Evolutionary conservation across 1,140 invertebrate species (phyloP), one percentile per base, ranked within the genome.

Genomic region (Proctacanthus coquilletti): DNA sequence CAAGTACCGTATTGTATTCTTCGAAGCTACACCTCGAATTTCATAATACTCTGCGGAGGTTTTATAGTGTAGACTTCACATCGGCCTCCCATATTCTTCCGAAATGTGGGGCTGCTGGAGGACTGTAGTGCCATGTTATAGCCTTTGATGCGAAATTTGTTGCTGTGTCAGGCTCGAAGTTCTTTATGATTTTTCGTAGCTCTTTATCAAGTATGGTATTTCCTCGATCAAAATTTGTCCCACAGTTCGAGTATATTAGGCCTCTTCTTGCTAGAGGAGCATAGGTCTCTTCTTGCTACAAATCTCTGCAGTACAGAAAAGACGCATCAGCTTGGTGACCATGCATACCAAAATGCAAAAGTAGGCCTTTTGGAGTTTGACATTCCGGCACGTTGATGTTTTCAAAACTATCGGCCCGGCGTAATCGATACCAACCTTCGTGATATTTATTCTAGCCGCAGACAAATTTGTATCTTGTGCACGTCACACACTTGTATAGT

Each of bases 201-300:
- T n/a, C n/a, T n/a, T n/a, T n/a, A n/a, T n/a, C n/a, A n/a, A n/a
- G n/a, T n/a, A n/a, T n/a, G n/a, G n/a, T n/a, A n/a, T n/a, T n/a
- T n/a, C n/a, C n/a, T n/a, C n/a, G n/a, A n/a, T n/a, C n/a, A n/a
- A n/a, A n/a, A n/a, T n/a, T n/a, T n/a, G n/a, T n/a, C n/a, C n/a
- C n/a, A n/a, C 53, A 50, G 39, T 64, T 58, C 10, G 46, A 49
- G 35, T 44, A 55, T 10, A 62, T 15, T n/a, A n/a, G n/a, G n/a
- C n/a, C n/a, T n/a, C n/a, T n/a, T n/a, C n/a, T n/a, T n/a, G n/a
- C n/a, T n/a, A 13, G 45, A 21, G 3, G 27, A 21, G 31, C 45
- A 43, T 8, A 32, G 18, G 6, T 52, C 55, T 27, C 53, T 29
- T 34, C 57, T 31, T 0, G 49, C 44, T 3, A 51, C 41, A 36